Percentiles rank a stretch among this genome's conserved stretches.
These are phyloP conservation scores for Strigamia transsilvanica DNA, from an alignment of 2,888 invertebrate species.

Conservation along the genomic window DNA sequence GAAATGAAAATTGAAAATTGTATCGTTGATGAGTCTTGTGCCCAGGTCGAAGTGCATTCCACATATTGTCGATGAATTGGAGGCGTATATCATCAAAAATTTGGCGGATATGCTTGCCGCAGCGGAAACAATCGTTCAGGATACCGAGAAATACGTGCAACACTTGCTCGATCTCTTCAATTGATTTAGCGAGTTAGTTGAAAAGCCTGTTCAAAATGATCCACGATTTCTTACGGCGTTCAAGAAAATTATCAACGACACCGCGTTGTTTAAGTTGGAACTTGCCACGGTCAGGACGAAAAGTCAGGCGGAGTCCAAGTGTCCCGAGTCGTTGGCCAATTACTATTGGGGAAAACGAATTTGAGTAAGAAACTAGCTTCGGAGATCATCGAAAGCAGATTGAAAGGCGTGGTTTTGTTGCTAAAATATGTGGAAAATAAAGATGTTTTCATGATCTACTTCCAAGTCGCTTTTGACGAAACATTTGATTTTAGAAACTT, in stretches of 20 bases:
- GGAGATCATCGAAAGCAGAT: conserved; percentile 94
- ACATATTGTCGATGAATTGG: conserved; percentile 76
- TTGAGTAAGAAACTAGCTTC: too few relatives aligned
- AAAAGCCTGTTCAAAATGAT: conserved; percentile 95
- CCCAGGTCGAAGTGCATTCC: too few relatives aligned
- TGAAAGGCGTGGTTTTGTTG: conserved; percentile 91
- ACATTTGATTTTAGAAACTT: too few relatives aligned
- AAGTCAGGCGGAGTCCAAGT: conserved; percentile 88
- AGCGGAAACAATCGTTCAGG: conserved; percentile 68
- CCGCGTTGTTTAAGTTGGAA: conserved; percentile 79
- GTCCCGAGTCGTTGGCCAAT: too few relatives aligned
- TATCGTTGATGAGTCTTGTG: too few relatives aligned
- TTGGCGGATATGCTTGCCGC: conserved; percentile 96
- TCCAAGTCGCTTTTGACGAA: conserved; percentile 96
- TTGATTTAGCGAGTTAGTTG: conserved; percentile 88
- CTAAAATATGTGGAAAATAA: conserved; percentile 99
- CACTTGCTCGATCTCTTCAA: conserved; percentile 90
- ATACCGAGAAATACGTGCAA: conserved; percentile 85
- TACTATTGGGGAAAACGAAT: too few relatives aligned
- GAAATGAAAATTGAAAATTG: too few relatives aligned
- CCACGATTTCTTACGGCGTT: conserved; percentile 97
- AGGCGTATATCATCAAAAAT: conserved; percentile 92
- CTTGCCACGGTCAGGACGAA: conserved; percentile 67
- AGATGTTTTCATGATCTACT: conserved; percentile 99
- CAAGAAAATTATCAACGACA: conserved; percentile 97